phyloP scores from a whole-genome alignment of 2,888 invertebrate genomes.

The Ganaspis brasiliensis region DNA sequence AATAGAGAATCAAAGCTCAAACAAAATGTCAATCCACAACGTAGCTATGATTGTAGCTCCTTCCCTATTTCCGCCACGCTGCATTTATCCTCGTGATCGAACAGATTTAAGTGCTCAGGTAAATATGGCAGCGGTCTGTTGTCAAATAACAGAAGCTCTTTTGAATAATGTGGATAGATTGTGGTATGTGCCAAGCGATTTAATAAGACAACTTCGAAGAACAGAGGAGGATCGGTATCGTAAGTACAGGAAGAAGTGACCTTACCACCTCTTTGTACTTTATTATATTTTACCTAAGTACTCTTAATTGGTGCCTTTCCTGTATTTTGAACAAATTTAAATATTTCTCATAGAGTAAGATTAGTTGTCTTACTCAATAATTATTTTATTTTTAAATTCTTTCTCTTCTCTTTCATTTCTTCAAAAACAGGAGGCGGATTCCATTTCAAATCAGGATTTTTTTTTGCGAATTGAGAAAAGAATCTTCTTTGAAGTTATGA shows the following conservation, averaged over 20 bases:
- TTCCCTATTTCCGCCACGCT: constrained; percentile 93
- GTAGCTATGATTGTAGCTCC: constrained; percentile 97
- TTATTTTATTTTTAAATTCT: not conserved
- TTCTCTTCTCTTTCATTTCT: too few relatives aligned
- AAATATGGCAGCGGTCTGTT: constrained; percentile 93
- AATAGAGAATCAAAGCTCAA: constrained; percentile 86
- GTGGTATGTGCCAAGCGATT: constrained; percentile 89
- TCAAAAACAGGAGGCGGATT: too few relatives aligned
- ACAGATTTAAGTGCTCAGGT: constrained; percentile 88
- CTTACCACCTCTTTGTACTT: not conserved
- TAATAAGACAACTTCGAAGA: constrained; percentile 85
- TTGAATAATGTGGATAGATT: constrained; percentile 89
- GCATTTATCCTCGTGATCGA: constrained; percentile 84
- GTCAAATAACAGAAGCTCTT: constrained; percentile 91
- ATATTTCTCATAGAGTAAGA: not conserved
- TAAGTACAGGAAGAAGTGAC: constrained; percentile 77
- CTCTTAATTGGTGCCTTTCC: constrained; percentile 23
- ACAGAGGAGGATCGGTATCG: constrained; percentile 80
- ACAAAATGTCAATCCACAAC: constrained; percentile 95
- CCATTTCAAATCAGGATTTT: too few relatives aligned
- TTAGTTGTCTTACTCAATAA: not conserved
- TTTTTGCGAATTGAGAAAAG: too few relatives aligned
- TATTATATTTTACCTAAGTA: not conserved
- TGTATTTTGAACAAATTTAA: constrained; percentile 13
- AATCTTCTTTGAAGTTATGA: too few relatives aligned